Percentiles rank a stretch among this genome's conserved stretches.
phyloP scores from a whole-genome alignment of 2,797 vertebrate species.

The Pangasius sanitwongsei region DNA sequence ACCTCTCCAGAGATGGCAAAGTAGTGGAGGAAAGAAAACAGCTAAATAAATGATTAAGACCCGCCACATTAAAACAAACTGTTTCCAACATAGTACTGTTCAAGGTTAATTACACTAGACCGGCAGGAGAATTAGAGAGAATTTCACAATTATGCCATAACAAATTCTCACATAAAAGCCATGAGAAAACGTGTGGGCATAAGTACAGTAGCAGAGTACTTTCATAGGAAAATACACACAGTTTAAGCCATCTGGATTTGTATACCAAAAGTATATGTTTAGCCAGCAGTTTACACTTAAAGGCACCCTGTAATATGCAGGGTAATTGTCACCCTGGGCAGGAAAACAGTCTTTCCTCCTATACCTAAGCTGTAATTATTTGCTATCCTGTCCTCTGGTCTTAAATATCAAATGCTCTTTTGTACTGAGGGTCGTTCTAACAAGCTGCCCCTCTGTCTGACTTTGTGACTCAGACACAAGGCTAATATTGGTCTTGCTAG shows the following conservation, averaged over 20 bases:
- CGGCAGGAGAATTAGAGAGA: constrained; percentile 4
- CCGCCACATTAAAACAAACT: not conserved
- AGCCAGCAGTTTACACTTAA: constrained; percentile 57
- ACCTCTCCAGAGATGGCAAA: not conserved
- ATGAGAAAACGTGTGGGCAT: constrained; percentile 9
- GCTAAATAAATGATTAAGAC: not conserved
- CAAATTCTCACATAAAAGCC: constrained; percentile 8
- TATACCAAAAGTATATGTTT: constrained; percentile 59
- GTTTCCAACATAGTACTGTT: not conserved
- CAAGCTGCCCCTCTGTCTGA: constrained; percentile 30
- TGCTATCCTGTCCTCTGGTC: constrained; percentile 63
- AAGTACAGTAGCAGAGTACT: not conserved
- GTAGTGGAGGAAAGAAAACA: not conserved
- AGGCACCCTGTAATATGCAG: constrained; percentile 70
- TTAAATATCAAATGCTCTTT: constrained; percentile 55
- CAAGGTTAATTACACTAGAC: not conserved
- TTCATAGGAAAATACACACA: constrained; percentile 4
- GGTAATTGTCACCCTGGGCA: constrained; percentile 72
- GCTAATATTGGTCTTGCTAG: constrained; percentile 24
- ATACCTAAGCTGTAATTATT: constrained; percentile 75
- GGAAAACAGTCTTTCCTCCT: constrained; percentile 61
- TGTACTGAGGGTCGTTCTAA: constrained; percentile 34
- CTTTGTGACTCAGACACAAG: constrained; percentile 37
- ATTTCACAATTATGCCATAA: not conserved
- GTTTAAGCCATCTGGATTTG: constrained; percentile 50